These are phyloP conservation scores for Notarius quadriscutis DNA, from an alignment of 2,113 vertebrate genomes.

Conservation along the genomic window DNA sequence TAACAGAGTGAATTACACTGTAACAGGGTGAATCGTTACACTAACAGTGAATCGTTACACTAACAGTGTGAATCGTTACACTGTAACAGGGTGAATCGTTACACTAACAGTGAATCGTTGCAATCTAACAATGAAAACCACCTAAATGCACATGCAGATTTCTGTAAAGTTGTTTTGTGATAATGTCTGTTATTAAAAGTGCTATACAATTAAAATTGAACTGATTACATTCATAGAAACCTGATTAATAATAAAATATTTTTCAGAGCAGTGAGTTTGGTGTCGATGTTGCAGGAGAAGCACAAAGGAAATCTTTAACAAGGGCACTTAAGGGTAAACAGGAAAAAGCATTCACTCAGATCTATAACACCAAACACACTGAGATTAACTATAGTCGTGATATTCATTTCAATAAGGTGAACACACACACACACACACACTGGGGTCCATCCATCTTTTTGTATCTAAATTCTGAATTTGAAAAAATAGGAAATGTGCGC, in stretches of 20 bases:
- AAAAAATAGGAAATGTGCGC: no score
- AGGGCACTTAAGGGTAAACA: conserved; percentile 17
- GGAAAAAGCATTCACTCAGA: conserved; percentile 17
- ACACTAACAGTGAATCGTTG: background rate
- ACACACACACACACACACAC: background rate
- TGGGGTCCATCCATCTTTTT: background rate
- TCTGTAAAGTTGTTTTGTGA: background rate
- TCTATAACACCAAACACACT: conserved; percentile 13
- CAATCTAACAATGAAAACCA: background rate
- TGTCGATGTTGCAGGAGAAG: background rate
- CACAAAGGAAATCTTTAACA: background rate
- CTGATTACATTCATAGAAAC: background rate
- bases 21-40: no score
- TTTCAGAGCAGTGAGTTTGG: background rate
- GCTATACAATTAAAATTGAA: background rate
- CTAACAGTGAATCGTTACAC: no score
- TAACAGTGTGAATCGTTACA: no score
- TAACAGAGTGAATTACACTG: no score
- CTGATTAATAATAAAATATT: background rate
- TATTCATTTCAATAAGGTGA: conserved; percentile 11
- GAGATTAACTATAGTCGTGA: conserved; percentile 16
- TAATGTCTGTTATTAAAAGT: background rate
- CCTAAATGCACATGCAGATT: no score
- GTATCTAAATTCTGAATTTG: background rate
- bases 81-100: no score